Evolutionary conservation across 2,113 vertebrate genomes (phyloP).

Genomic region (Vicugna pacos): DNA sequence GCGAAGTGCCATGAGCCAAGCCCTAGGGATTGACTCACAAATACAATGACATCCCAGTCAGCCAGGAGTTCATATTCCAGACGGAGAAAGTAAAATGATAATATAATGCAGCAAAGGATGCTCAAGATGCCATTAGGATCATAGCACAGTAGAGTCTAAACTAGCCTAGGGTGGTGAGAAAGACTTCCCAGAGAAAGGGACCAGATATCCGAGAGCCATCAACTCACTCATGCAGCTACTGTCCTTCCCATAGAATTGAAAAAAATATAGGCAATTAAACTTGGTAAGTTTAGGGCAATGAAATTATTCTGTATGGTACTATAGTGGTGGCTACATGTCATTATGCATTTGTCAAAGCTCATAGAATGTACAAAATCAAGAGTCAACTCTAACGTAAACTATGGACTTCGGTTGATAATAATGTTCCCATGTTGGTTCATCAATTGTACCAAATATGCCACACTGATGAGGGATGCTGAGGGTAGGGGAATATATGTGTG

Average conservation of each 20-base stretch:
- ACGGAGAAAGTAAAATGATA: background rate
- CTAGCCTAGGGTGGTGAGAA: background rate
- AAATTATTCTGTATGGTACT: too few relatives aligned
- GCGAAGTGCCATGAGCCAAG: background rate
- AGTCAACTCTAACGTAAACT: too few relatives aligned
- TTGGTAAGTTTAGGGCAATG: background rate
- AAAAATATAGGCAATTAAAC: background rate
- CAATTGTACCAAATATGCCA: too few relatives aligned
- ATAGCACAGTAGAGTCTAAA: background rate
- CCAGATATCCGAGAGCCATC: background rate
- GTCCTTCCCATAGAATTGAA: background rate
- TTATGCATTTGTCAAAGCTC: too few relatives aligned
- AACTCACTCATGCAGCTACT: background rate
- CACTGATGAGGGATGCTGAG: too few relatives aligned
- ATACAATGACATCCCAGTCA: background rate
- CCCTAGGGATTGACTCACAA: background rate
- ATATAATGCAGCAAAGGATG: background rate
- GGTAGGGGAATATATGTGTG: too few relatives aligned
- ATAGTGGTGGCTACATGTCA: too few relatives aligned
- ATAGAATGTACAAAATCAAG: too few relatives aligned
- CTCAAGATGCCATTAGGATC: background rate
- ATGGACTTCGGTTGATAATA: too few relatives aligned
- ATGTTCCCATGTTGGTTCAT: too few relatives aligned
- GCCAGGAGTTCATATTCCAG: background rate
- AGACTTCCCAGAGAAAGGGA: background rate